Conservation (phyloP, 2,888 invertebrate genomes). For the Phaonia tiefii region DNA sequence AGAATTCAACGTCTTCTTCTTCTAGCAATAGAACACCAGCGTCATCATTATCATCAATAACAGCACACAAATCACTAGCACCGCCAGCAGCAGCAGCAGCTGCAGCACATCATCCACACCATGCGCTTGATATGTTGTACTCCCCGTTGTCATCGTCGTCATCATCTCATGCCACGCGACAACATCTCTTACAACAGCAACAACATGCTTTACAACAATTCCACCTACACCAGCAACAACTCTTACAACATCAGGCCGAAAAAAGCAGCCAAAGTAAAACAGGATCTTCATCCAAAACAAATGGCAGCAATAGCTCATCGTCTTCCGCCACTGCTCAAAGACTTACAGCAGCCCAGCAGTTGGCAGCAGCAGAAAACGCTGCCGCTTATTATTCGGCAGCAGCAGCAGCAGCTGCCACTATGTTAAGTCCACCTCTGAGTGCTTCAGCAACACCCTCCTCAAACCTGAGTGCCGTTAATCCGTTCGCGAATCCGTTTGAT, state of each 20-base stretch:
- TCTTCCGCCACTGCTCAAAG: conserved; percentile 45
- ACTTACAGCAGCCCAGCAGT: conserved; percentile 74
- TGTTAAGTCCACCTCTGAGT: conserved; percentile 78
- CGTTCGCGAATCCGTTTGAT: conserved; percentile 70
- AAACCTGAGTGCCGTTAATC: conserved; percentile 72
- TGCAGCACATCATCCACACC: conserved; percentile 69
- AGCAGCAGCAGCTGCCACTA: conserved; percentile 77
- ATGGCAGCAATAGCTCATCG: conserved; percentile 48
- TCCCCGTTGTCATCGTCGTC: conserved; percentile 72
- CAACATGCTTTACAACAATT: conserved; percentile 59
- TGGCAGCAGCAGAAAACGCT: conserved; percentile 76
- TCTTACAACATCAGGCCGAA: conserved; percentile 66
- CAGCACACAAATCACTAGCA: conserved; percentile 67
- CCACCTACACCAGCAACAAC: conserved; percentile 66
- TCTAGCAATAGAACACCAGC: conserved; percentile 58
- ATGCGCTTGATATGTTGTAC: conserved; percentile 79
- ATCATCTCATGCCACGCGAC: conserved; percentile 50
- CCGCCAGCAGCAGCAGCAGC: conserved; percentile 71
- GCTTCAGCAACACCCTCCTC: conserved; percentile 68
- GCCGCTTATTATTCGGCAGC: conserved; percentile 74
- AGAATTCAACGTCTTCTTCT: conserved; percentile 42
- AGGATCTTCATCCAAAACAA: conserved; percentile 55
- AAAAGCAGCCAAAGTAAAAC: conserved; percentile 58
- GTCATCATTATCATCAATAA: conserved; percentile 69
- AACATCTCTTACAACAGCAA: conserved; percentile 66